Percentiles rank a stretch among this genome's conserved stretches.
Conservation (phyloP, 2,113 vertebrate species). For the Marcusenius ussheri region DNA sequence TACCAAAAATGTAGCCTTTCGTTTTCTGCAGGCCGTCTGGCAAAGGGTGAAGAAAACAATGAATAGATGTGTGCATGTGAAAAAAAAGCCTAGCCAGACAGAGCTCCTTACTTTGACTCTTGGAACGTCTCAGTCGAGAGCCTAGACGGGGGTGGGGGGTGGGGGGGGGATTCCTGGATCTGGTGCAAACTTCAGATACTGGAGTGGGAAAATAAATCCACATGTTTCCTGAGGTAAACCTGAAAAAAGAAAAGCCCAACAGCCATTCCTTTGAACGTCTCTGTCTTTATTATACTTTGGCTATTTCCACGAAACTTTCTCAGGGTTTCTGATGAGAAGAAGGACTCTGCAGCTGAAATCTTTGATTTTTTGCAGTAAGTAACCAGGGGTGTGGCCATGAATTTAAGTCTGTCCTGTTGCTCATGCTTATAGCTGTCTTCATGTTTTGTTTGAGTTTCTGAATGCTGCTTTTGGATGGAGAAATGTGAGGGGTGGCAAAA, state of each 20-base stretch:
- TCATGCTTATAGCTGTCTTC: background rate
- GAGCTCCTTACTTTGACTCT: conserved; percentile 7
- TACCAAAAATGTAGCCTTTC: background rate
- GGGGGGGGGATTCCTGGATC: conserved; percentile 46
- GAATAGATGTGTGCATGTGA: conserved; percentile 3
- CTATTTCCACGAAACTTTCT: conserved; percentile 33
- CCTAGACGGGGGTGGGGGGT: conserved; percentile 39
- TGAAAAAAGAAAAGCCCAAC: conserved; percentile 31
- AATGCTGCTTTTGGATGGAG: background rate
- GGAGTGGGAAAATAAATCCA: conserved; percentile 50
- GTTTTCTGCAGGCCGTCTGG: conserved; percentile 11
- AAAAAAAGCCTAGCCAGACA: conserved; percentile 20
- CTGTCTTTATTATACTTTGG: conserved; percentile 43
- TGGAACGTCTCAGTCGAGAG: conserved; percentile 16
- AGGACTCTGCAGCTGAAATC: conserved; percentile 28
- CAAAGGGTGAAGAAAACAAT: conserved; percentile 13
- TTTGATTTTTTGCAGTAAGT: background rate
- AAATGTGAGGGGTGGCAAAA: background rate
- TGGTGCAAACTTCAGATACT: conserved; percentile 45
- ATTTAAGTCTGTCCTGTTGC: background rate
- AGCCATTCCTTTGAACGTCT: conserved; percentile 39
- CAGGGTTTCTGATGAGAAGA: conserved; percentile 33
- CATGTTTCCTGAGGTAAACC: conserved; percentile 48
- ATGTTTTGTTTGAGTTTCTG: background rate
- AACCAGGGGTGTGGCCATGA: background rate